Conservation (phyloP, 2,888 invertebrate species). For the Noctua janthe region DNA sequence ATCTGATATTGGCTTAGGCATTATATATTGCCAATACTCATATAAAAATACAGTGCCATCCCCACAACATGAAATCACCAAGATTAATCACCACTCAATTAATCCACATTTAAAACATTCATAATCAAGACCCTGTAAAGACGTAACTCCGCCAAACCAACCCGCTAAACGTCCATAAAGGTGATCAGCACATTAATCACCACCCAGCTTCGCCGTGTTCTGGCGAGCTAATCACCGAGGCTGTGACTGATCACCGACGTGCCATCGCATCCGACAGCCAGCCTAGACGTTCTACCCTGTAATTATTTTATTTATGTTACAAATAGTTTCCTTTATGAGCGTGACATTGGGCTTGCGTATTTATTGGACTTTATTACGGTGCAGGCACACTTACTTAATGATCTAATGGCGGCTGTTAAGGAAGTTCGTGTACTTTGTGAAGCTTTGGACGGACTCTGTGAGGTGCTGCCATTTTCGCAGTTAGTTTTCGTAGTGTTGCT, state of each 20-base stretch:
- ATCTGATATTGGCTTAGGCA: background rate
- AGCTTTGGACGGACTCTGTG: conserved; percentile 17
- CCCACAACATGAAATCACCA: background rate
- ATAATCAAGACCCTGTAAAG: conserved; percentile 33
- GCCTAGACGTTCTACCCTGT: conserved; percentile 76
- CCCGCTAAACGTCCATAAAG: conserved; percentile 52
- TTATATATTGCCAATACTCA: background rate
- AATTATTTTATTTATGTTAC: conserved; percentile 87
- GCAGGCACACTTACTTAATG: conserved; percentile 41
- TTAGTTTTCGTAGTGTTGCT: too few species aligned
- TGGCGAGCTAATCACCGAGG: conserved; percentile 48
- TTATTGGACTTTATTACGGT: conserved; percentile 57
- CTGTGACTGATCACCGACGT: conserved; percentile 78
- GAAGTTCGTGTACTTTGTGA: conserved; percentile 45
- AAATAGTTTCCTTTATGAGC: conserved; percentile 82
- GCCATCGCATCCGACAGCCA: conserved; percentile 77
- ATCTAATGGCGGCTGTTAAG: conserved; percentile 46
- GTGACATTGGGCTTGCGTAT: conserved; percentile 73
- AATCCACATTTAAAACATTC: conserved; percentile 12
- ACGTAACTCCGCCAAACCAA: conserved; percentile 33
- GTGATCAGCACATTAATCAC: conserved; percentile 62
- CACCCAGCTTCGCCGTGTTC: conserved; percentile 45
- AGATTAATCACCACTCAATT: conserved; percentile 30
- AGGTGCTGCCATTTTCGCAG: conserved; percentile 8
- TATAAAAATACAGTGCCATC: background rate